Evolutionary conservation across 2,888 invertebrate genomes (phyloP), one percentile per base, ranked within the genome.

Genomic region (Hedychridium roseum): DNA sequence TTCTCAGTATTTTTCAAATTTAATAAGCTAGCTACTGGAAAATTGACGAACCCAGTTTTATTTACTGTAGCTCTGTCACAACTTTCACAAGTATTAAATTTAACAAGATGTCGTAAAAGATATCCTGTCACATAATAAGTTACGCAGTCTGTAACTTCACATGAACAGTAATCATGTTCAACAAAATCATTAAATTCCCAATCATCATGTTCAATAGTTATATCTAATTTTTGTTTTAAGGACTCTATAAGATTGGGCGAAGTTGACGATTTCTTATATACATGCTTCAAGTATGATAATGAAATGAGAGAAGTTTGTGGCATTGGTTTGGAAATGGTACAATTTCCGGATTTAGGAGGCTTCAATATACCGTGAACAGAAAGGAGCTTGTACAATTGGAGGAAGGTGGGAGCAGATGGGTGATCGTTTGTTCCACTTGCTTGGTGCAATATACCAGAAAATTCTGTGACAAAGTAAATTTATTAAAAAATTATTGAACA

Each of bases 111-210:
- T 15, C 9, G 30, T n/a, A 3, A 41, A 37, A 44, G 11, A 23
- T n/a, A 47, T 38, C 48, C 48, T 36, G 48, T 37, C 17, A 48
- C 30, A 34, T 36, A 43, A 36, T 48, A 48, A 23, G 42, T 36
- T 1, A 48, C 11, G 18, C 46, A 41, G 15, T 46, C 46, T 23
- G 28, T 6, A 17, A 18, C 20, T 9, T 40, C 21, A 15, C 34
- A n/a, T 7, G n/a, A 17, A 9, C 37, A 12, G 18, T 34, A 41
- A 35, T 46, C 41, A 28, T 41, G 46, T 2, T 46, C 46, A 7
- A 34, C 17, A n/a, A 48, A 11, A 4, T 48, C 42, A 21, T 34
- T 37, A 30, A 31, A 31, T 16, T 43, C 43, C 37, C 43, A 49
- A 16, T 43, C 37, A 16, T 49, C 30, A 11, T 42, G 17, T n/a